These are phyloP conservation scores for Aplodontia rufa DNA, from an alignment of 2,113 vertebrate genomes.

Conservation along the genomic window DNA sequence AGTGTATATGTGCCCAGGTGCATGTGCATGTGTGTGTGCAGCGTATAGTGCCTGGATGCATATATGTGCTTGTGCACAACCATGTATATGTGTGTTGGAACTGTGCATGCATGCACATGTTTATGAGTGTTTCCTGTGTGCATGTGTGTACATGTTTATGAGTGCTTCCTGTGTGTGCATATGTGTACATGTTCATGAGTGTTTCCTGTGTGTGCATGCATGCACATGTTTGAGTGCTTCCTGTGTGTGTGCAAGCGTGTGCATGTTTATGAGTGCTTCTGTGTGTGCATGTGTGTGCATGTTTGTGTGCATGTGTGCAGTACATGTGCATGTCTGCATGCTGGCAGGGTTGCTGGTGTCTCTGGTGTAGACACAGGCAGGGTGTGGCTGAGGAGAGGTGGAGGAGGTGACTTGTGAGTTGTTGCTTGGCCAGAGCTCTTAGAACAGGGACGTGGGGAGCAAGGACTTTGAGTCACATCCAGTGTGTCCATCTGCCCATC, in stretches of 20 bases:
- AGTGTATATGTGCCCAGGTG: neutral
- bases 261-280: fast-evolving
- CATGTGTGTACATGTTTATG: no score
- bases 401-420: neutral
- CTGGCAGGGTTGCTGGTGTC: fast-evolving
- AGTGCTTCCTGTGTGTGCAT: no score
- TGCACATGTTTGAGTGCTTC: no score
- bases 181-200: no score
- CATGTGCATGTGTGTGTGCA: no score
- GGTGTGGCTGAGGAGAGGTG: no score
- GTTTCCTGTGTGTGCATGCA: neutral
- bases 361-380: neutral
- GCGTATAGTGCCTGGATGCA: no score
- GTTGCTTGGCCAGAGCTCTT: neutral
- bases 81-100: no score
- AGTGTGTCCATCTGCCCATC: neutral
- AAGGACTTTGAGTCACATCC: fast-evolving
- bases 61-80: fast-evolving
- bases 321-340: fast-evolving
- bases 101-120: no score
- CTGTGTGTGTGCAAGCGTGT: neutral
- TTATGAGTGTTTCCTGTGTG: no score
- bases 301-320: neutral
- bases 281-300: no score
- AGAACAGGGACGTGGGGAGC: neutral